Evolutionary conservation across 2,113 vertebrate genomes (phyloP), one percentile per base, ranked within the genome.

Genomic region (Pardalotus punctatus): DNA sequence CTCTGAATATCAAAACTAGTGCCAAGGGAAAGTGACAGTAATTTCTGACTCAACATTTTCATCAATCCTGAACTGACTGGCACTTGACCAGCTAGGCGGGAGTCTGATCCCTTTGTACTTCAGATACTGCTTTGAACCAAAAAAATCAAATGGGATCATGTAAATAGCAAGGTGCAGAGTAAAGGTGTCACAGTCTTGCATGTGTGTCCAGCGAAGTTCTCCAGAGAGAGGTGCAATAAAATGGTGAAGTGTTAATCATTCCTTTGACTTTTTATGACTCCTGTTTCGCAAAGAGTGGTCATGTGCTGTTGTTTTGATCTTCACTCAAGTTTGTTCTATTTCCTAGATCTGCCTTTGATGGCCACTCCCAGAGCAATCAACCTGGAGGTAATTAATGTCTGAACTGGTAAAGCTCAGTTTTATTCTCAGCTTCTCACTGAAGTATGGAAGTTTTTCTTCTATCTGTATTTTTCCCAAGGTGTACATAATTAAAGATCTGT

Each of bases 261-360:
- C 50, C 48, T 79, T 45, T 38, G 60, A 31, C 15, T 22, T 88
- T 88, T 86, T 81, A 90, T 51, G 43, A 48, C 51, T 93, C 40
- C n/a, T 78, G 56, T 45, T 81, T 90, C 92, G 81, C 72, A 81
- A 77, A 67, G 42, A 21, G 16, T 21, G 25, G 24, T 84, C n/a
- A n/a, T 31, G 69, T 94, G 69, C 69, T 92, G 10, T 78, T 95
- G 79, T 92, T 94, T 83, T 92, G 90, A 86, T 83, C 57, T 79
- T 91, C 54, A 86, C 8, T n/a, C 4, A 0, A 36, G 33, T n/a
- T 54, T 90, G 31, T 84, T 67, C 43, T 90, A 0, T 74, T 94
- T 94, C 76, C 69, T 90, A 88, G 76, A 81, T 76, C 69, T 84
- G 27, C 21, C 31, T 96, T 88, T 84, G 86, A 72, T 79, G 86